Conservation (phyloP, 2,113 vertebrate genomes). For the Corydoras sp. region DNA sequence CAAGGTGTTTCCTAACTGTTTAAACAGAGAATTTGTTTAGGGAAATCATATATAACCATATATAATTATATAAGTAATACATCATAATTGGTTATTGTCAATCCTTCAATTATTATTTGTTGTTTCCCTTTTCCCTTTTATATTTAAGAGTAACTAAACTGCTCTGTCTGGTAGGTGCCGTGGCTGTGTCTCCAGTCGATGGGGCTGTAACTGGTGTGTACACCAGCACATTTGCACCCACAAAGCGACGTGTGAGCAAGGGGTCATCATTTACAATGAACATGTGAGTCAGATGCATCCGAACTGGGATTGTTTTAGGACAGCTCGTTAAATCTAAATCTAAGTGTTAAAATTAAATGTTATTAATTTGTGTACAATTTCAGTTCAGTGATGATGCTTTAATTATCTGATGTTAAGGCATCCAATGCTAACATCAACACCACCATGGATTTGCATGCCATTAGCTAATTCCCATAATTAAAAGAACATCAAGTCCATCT, state of each 20-base stretch:
- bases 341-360: neutral
- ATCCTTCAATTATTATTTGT: no score
- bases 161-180: conserved; percentile 70
- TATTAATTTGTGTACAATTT: neutral
- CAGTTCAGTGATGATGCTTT: neutral
- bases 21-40: no score
- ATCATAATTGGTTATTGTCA: no score
- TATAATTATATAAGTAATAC: no score
- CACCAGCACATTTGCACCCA: conserved; percentile 89
- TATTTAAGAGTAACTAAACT: neutral
- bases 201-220: conserved; percentile 96
- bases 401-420: neutral
- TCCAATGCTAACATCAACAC: neutral
- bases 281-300: conserved; percentile 64
- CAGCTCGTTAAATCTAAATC: no score
- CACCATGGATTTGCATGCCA: neutral
- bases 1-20: no score
- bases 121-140: neutral
- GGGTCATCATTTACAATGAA: conserved; percentile 83
- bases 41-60: no score
- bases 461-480: neutral
- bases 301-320: no score
- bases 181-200: conserved; percentile 84
- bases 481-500: conserved; percentile 14
- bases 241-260: conserved; percentile 78